A percentile compares a stretch with the other conserved stretches of the same genome.
Evolutionary conservation across 1,140 invertebrate genomes (phyloP).

Genomic region (Camponotus vicinus): DNA sequence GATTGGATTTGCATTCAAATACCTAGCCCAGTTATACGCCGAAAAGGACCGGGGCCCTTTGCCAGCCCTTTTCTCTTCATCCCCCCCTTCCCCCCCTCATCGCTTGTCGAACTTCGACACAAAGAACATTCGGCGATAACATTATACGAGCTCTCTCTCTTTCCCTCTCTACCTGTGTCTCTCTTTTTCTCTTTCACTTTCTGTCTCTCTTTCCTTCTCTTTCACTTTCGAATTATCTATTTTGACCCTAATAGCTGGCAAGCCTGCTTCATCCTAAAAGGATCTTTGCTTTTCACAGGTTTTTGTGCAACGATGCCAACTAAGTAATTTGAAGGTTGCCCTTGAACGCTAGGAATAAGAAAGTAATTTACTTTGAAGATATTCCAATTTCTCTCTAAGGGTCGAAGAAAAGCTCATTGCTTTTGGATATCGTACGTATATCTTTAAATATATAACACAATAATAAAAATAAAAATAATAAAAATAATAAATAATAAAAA

Average conservation of each 20-base stretch:
- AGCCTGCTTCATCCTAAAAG: constrained; percentile 16
- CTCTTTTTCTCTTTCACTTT: no score
- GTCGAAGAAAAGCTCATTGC: not conserved
- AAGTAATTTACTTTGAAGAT: constrained; percentile 19
- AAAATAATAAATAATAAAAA: no score
- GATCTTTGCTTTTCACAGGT: constrained; percentile 34
- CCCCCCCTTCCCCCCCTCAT: not conserved
- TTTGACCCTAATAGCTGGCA: not conserved
- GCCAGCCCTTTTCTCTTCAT: constrained; percentile 47
- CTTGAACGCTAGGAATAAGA: not conserved
- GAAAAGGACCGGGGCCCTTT: constrained; percentile 65
- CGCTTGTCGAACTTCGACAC: constrained; percentile 64
- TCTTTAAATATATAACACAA: not conserved
- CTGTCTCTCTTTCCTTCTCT: not conserved
- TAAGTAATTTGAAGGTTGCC: constrained; percentile 57
- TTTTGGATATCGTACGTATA: not conserved
- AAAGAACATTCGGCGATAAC: constrained; percentile 71
- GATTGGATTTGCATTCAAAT: constrained; percentile 78
- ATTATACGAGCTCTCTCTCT: constrained; percentile 62
- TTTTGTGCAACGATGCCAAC: constrained; percentile 50
- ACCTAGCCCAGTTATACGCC: constrained; percentile 72
- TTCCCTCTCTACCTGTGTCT: not conserved
- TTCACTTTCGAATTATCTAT: constrained; percentile 26
- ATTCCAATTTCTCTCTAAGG: constrained; percentile 20
- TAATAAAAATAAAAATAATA: no score